A percentile compares a stretch with the other conserved stretches of the same genome.
phyloP scores from a whole-genome alignment of 2,888 invertebrate genomes.

The Ellobium chinense region DNA sequence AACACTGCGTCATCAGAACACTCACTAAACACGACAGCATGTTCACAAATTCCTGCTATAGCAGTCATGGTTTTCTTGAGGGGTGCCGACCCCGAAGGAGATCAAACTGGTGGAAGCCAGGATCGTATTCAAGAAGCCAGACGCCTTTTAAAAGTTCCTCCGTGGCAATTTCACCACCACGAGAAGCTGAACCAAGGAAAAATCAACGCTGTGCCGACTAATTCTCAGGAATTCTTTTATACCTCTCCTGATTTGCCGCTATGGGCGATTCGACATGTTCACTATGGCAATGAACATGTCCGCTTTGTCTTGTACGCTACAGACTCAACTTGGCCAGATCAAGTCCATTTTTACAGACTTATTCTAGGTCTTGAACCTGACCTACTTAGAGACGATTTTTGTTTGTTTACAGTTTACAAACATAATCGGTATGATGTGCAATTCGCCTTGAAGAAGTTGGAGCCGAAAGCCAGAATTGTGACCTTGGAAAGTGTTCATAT shows the following conservation, averaged over 20 bases:
- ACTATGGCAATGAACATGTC: conserved; percentile 72
- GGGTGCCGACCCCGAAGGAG: conserved; percentile 46
- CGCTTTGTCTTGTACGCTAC: conserved; percentile 69
- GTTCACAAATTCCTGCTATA: conserved; percentile 54
- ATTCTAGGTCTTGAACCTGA: conserved; percentile 68
- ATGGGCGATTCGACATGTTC: conserved; percentile 72
- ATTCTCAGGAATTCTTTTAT: conserved; percentile 70
- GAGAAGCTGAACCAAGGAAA: conserved; percentile 62
- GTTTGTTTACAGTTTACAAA: conserved; percentile 68
- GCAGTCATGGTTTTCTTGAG: conserved; percentile 67
- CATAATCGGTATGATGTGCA: conserved; percentile 69
- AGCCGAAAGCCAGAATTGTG: conserved; percentile 56
- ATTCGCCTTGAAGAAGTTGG: conserved; percentile 68
- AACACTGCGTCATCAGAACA: neutral
- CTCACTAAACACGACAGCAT: conserved; percentile 37
- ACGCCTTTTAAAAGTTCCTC: conserved; percentile 61
- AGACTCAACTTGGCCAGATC: conserved; percentile 67
- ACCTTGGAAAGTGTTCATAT: conserved; percentile 59
- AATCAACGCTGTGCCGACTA: conserved; percentile 66
- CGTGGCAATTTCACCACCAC: conserved; percentile 73
- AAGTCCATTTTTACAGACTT: conserved; percentile 70
- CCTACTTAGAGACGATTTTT: conserved; percentile 67
- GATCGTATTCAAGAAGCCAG: conserved; percentile 62
- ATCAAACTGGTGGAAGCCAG: conserved; percentile 55
- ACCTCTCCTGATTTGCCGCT: conserved; percentile 70